Evolutionary conservation across 35 echinoderm and acorn worm species (phyloP).

Genomic region (Heliocidaris tuberculata): DNA sequence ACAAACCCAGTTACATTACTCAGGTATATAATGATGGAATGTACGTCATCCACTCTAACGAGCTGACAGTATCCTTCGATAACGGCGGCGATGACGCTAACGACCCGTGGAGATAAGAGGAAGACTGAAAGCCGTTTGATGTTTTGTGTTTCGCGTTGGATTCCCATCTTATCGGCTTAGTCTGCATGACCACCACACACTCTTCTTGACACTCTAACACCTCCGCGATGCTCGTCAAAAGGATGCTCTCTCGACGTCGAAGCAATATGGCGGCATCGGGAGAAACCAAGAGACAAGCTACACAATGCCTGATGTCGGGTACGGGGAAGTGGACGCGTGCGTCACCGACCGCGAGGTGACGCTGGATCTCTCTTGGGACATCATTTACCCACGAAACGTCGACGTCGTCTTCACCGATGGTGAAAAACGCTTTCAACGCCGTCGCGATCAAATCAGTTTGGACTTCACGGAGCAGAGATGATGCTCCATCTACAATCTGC

Average conservation of each 20-base stretch:
- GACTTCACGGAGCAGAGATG: constrained; percentile 10
- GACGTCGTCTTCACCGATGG: constrained; percentile 17
- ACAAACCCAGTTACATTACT: not conserved
- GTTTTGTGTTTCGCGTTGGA: not conserved
- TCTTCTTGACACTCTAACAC: constrained; percentile 37
- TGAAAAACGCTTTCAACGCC: constrained; percentile 39
- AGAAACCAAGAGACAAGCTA: constrained; percentile 16
- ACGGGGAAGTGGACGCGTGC: constrained; percentile 20
- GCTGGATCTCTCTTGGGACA: constrained; percentile 5
- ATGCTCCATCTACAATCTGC: constrained; percentile 34
- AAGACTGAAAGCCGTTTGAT: not conserved
- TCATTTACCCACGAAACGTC: constrained; percentile 2
- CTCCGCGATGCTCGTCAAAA: constrained; percentile 35
- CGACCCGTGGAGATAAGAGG: not conserved
- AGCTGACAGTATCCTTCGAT: not conserved
- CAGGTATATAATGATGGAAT: constrained; percentile 25
- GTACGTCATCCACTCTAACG: constrained; percentile 29
- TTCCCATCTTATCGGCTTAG: not conserved
- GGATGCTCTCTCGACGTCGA: constrained; percentile 25
- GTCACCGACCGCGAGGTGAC: not conserved
- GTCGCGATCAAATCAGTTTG: constrained; percentile 35
- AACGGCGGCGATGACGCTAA: not conserved
- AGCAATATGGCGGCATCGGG: constrained; percentile 21
- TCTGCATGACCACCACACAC: constrained; percentile 37
- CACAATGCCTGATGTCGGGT: constrained; percentile 39